Evolutionary conservation across 1,140 invertebrate species (phyloP), one percentile per base, ranked within the genome.

Genomic region (Intoshia linei): DNA sequence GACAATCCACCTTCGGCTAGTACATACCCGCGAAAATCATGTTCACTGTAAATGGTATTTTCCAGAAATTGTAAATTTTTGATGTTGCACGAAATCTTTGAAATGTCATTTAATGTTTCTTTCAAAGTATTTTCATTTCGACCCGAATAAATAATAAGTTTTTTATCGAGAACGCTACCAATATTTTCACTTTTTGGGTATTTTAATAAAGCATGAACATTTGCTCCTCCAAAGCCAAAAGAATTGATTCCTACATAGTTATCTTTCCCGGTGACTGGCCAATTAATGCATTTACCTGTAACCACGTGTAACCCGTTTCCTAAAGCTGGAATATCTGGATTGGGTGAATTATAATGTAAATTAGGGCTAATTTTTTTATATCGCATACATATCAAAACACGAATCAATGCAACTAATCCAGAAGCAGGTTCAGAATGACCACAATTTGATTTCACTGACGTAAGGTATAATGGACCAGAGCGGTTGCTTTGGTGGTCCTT

Each of bases 361-460:
- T 92, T 93, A 13, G 62, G 65, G 2, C 83, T 81, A 42, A 93
- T 75, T 2, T 71, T 52, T 23, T 72, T 71, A 21, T 64, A 49
- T 56, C 90, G 74, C 71, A 90, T 81, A 3, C 77, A 71, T 35
- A 90, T 68, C 3, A 90, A 45, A 3, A 76, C 62, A 20, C 39
- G 39, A 11, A 27, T 24, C 11, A 52, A 19, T 2, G 44, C 50
- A 37, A 33, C 46, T 25, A 75, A 54, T 40, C 78, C 78, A 23
- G 79, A 87, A 0, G 78, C 76, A 3, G 79, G 72, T 55, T 93
- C 83, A 3, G 79, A 70, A 48, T 95, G 84, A 0, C 84, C 84
- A 75, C 92, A 84, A 55, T 92, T 95, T 1, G 76, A 81, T 52
- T 95, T 95, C 0, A 87, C 73, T 0, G 81, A 87, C 2, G 84